Percentiles rank a stretch among this genome's conserved stretches.
phyloP scores from a whole-genome alignment of 2,113 vertebrate species.

The Vidua chalybeata region DNA sequence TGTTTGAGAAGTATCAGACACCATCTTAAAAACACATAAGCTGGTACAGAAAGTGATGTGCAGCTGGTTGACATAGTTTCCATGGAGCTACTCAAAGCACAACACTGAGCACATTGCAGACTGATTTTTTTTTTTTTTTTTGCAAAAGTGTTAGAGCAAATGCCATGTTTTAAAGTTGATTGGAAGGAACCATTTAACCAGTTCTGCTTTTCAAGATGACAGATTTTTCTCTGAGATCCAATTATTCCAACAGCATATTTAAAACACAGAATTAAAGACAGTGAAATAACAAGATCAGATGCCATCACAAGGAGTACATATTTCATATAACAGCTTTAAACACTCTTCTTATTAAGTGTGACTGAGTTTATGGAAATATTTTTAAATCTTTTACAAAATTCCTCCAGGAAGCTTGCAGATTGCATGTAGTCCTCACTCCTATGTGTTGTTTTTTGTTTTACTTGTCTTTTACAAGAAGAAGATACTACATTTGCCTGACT shows the following conservation, averaged over 20 bases:
- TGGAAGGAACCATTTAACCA: constrained; percentile 15
- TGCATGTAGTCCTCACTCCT: not conserved
- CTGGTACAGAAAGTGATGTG: not conserved
- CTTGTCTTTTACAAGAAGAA: not conserved
- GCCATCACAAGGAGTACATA: not conserved
- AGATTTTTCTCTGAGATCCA: constrained; percentile 15
- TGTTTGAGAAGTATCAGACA: not conserved
- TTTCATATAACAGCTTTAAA: not conserved
- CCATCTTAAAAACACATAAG: not conserved
- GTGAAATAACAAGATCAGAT: constrained; percentile 13
- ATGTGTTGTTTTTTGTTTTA: not conserved
- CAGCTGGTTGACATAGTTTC: not conserved
- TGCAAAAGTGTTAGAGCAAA: constrained; percentile 19
- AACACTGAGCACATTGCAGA: not conserved
- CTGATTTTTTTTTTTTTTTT: not conserved
- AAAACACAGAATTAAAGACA: constrained; percentile 18
- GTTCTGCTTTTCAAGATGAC: constrained; percentile 31
- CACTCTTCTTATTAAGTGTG: not conserved
- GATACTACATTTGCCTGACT: not conserved
- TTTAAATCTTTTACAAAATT: not conserved
- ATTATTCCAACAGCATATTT: constrained; percentile 17
- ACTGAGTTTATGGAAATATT: not conserved
- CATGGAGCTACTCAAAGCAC: not conserved
- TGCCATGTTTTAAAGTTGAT: constrained; percentile 18
- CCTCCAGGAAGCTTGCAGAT: not conserved